Evolutionary conservation across 2,113 vertebrate genomes (phyloP).

Genomic region (Hoplias malabaricus): DNA sequence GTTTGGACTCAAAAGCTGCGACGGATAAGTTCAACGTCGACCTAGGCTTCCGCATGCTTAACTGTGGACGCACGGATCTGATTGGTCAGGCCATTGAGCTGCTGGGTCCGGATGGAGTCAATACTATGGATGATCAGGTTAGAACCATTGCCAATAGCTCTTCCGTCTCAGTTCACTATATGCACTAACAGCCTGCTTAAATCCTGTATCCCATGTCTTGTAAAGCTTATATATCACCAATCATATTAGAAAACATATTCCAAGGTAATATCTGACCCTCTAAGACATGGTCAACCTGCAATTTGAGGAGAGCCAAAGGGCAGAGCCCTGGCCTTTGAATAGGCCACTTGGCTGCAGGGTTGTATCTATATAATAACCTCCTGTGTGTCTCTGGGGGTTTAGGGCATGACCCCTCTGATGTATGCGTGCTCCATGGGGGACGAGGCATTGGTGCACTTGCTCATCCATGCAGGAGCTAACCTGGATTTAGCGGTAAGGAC

Average conservation of each 20-base stretch:
- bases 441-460: slow-evolving; percentile 93
- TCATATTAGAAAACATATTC: too few species aligned
- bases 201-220: neutral
- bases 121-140: slow-evolving; percentile 92
- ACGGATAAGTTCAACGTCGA: slow-evolving; percentile 84
- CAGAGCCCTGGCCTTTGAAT: neutral
- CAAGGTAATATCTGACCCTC: too few species aligned
- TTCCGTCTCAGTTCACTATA: neutral
- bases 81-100: slow-evolving; percentile 82
- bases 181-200: neutral
- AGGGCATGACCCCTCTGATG: slow-evolving; percentile 95
- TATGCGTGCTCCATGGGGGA: slow-evolving; percentile 90
- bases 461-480: slow-evolving; percentile 87
- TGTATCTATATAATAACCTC: neutral
- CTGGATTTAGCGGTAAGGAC: slow-evolving; percentile 71
- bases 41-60: slow-evolving; percentile 92
- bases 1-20: slow-evolving; percentile 84
- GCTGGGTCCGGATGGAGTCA: slow-evolving; percentile 81
- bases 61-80: slow-evolving; percentile 87
- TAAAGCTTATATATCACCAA: neutral
- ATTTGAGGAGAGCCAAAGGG: neutral
- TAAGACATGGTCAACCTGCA: neutral
- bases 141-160: neutral
- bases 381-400: slow-evolving; percentile 3
- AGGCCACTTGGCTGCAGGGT: neutral